A percentile compares a stretch with the other conserved stretches of the same genome.
Evolutionary conservation across 2,113 vertebrate species (phyloP).

Genomic region (Xiphorhynchus elegans): DNA sequence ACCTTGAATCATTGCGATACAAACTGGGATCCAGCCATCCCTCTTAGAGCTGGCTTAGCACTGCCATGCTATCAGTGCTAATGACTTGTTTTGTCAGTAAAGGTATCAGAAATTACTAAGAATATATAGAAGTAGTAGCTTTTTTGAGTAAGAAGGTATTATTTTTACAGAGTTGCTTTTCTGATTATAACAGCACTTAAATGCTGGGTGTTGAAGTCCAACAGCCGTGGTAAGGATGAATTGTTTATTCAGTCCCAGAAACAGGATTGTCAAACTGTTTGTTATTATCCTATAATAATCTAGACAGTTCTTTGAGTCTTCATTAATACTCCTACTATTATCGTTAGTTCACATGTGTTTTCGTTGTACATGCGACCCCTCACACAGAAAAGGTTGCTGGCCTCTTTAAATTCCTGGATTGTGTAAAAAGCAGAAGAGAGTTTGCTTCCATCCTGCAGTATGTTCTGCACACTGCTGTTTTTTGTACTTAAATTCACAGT

Average conservation of each 20-base stretch:
- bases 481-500: background rate
- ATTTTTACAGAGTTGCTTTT: conserved; percentile 21
- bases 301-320: background rate
- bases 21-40: background rate
- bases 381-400: background rate
- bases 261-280: background rate
- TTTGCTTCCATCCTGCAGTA: background rate
- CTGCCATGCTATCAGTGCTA: background rate
- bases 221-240: background rate
- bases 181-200: background rate
- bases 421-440: background rate
- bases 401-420: conserved; percentile 37
- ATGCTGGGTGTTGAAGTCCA: background rate
- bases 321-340: background rate
- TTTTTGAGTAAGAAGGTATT: background rate
- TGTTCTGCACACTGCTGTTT: conserved; percentile 1
- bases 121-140: background rate
- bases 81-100: background rate
- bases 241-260: conserved; percentile 33
- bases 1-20: background rate
- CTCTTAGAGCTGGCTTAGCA: background rate
- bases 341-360: background rate
- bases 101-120: background rate
- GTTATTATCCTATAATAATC: background rate
- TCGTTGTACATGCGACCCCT: background rate